Base-by-base conservation (phyloP, 1,140 invertebrate genomes). In the Trigoniulus corallinus region DNA sequence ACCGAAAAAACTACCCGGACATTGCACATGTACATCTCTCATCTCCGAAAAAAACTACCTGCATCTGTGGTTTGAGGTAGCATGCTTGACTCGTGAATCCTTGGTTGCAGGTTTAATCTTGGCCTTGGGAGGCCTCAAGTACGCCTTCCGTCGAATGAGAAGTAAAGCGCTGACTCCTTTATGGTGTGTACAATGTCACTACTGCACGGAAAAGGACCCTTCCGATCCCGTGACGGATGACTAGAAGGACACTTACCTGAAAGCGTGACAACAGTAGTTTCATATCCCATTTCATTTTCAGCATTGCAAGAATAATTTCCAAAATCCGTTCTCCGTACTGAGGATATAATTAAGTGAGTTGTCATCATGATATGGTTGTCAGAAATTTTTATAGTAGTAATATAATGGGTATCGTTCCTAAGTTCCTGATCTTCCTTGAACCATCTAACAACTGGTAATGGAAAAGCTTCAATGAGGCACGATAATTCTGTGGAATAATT, bases 391-490 rank as follows among this genome's bases (percentile, higher is more conserved):
- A 47, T 34, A 18, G 27, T 26, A 7, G 22, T 26, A 15, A 50
- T 23, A 42, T 49, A 50, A 22, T 25, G 15, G n/a, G 48, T 13
- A n/a, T 15, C 12, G n/a, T 51, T 37, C 3, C 4, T 3, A n/a
- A 26, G 29, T n/a, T 48, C 43, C 1, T 22, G 21, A 7, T 37
- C 44, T 7, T 53, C 54, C 34, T 48, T 48, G 4, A 29, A 52
- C 56, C 56, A 57, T 1, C 15, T 34, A 18, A 55, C 45, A 4
- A 7, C 18, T 21, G 56, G 22, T 10, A 27, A 4, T 0, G 54
- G 56, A 29, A 49, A 48, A 18, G 54, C 54, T 27, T 51, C 48
- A 1, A 47, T 22, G 3, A 29, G n/a, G 29, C 56, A 55, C 13
- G 45, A 26, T 15, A 57, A 25, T 27, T 50, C 10, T 10, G 22